A percentile compares a stretch with the other conserved stretches of the same genome.
phyloP scores from a whole-genome alignment of 2,888 invertebrate genomes.

The Fabriciana adippe region DNA sequence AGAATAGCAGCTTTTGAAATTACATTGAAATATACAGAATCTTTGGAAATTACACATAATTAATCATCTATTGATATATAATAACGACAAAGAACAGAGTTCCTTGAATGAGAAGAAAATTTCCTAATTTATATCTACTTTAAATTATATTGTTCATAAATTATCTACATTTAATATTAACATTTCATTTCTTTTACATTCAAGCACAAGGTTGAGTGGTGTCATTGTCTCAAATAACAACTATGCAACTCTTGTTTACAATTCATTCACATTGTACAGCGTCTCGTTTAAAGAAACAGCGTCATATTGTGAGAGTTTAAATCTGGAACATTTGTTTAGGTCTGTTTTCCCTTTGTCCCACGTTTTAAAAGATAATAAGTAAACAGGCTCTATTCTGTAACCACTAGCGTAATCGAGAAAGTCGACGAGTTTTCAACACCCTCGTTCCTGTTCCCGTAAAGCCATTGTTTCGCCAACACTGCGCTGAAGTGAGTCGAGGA shows the following conservation, averaged over 20 bases:
- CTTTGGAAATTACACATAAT: no score
- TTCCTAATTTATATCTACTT: not conserved
- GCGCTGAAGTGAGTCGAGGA: conserved; percentile 56
- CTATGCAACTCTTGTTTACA: conserved; percentile 25
- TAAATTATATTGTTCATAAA: no score
- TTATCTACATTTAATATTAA: not conserved
- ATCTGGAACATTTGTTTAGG: not conserved
- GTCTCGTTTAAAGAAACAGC: conserved; percentile 33
- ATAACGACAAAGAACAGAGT: not conserved
- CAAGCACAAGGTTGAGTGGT: conserved; percentile 22
- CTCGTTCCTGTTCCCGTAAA: conserved; percentile 27
- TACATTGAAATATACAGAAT: no score
- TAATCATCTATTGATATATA: no score
- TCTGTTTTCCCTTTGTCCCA: conserved; percentile 8
- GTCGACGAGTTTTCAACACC: conserved; percentile 28
- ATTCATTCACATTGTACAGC: conserved; percentile 33
- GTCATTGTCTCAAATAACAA: conserved; percentile 33
- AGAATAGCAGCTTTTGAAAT: no score
- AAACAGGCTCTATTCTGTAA: conserved; percentile 24
- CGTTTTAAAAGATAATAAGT: conserved; percentile 21
- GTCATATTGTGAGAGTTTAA: conserved; percentile 16
- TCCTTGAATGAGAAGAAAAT: not conserved
- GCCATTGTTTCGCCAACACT: conserved; percentile 67
- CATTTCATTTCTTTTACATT: conserved; percentile 11
- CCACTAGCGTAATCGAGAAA: conserved; percentile 20